Evolutionary conservation across 2,113 vertebrate genomes (phyloP).

Genomic region (Chaenocephalus aceratus): DNA sequence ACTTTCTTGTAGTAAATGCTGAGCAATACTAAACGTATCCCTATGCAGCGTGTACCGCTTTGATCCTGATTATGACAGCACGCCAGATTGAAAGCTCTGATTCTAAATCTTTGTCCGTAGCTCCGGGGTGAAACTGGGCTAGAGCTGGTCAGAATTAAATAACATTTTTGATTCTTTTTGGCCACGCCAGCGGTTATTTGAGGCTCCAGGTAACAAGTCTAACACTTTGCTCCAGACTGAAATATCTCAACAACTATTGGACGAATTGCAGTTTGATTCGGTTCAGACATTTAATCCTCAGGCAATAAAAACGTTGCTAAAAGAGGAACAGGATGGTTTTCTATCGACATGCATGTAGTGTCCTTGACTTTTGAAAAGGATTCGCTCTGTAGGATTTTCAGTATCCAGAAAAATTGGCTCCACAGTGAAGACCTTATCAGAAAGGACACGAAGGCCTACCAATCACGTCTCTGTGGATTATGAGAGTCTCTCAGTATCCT

Average conservation of each 20-base stretch:
- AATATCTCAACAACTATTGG: neutral
- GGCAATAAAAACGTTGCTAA: neutral
- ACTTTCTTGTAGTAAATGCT: constrained; percentile 54
- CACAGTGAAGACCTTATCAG: constrained; percentile 56
- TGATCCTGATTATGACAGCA: constrained; percentile 41
- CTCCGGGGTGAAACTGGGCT: constrained; percentile 7
- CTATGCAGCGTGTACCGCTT: constrained; percentile 18
- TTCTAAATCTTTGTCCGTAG: neutral
- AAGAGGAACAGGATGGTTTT: neutral
- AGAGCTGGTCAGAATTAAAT: neutral
- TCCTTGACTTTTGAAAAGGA: constrained; percentile 54
- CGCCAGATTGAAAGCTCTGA: constrained; percentile 6
- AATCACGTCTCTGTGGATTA: constrained; percentile 8
- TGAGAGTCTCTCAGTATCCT: constrained; percentile 6
- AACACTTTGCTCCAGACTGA: neutral
- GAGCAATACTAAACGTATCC: constrained; percentile 35
- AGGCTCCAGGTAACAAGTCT: neutral
- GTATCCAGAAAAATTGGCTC: constrained; percentile 48
- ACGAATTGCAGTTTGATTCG: neutral
- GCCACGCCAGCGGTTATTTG: neutral
- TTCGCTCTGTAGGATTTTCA: constrained; percentile 47
- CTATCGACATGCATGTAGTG: constrained; percentile 41
- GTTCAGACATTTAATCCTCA: neutral
- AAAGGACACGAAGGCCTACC: constrained; percentile 48
- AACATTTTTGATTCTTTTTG: neutral